Evolutionary conservation across 2,888 invertebrate genomes (phyloP).

Genomic region (Ferrisia virgata): DNA sequence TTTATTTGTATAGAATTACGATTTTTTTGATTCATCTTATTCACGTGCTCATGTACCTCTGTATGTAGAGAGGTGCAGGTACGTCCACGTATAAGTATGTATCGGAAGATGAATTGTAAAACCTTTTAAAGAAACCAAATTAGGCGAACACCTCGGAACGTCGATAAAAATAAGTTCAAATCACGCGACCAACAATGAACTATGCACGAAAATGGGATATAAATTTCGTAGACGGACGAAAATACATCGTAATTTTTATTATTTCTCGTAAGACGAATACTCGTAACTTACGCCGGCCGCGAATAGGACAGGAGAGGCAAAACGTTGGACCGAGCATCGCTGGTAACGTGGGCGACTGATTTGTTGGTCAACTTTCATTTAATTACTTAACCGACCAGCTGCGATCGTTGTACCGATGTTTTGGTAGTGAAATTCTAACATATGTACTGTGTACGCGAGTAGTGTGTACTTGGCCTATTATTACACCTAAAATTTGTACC

Average conservation of each 20-base stretch:
- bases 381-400: constrained; percentile 5
- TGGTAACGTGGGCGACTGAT: not conserved
- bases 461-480: not conserved
- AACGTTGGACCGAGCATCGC: not conserved
- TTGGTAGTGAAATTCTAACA: not conserved
- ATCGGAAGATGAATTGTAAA: not conserved
- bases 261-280: not conserved
- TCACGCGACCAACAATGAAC: constrained; percentile 6
- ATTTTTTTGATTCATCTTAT: not conserved
- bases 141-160: not conserved
- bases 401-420: not conserved
- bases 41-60: not conserved
- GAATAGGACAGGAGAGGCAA: not conserved
- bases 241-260: constrained; percentile 22
- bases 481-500: not conserved
- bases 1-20: not conserved
- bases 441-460: not conserved
- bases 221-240: not conserved
- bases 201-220: not conserved
- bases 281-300: not conserved
- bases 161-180: constrained; percentile 25
- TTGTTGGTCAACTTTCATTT: constrained; percentile 28
- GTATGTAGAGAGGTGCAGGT: too few relatives aligned
- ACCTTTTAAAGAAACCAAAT: not conserved
- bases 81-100: too few relatives aligned